Evolutionary conservation across 2,888 invertebrate genomes (phyloP), one percentile per base, ranked within the genome.

Genomic region (Drosophila anomalata): DNA sequence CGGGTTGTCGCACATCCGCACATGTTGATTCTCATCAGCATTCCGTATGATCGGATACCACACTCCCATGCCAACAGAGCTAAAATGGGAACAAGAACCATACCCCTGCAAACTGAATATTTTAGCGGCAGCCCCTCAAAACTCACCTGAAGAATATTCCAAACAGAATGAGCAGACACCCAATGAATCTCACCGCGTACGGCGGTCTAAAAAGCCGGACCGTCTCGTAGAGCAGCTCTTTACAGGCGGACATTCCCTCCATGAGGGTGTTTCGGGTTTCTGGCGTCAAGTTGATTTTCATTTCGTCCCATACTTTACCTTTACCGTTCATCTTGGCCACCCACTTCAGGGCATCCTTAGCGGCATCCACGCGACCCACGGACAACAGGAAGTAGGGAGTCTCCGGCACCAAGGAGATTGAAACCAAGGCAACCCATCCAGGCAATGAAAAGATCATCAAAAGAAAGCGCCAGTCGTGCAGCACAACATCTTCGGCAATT

Each of bases 1-100:
- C 1, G 41, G 41, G 7, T 22, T 44, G 22, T 44, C 14, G 8
- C 70, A 70, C 1, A 70, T 2, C 14, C n/a, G 20, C 5, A 11
- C 3, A 11, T 12, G 22, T 12, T 47, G 0, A 4, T 3, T 2
- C 1, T 9, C n/a, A 14, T 60, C 50, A 33, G 26, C 41, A 50
- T 54, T 71, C 3, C 71, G 60, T 11, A 71, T 14, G 20, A 41
- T n/a, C 1, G 67, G 61, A 41, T 41, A 71, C 71, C 71, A 71
- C 17, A 58, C n/a, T 5, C 56, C 68, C n/a, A 68, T 12, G 3
- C 71, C 71, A 20, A 68, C 26, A 5, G 71, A 56, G 9, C 71
- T 71, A 36, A 8, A 17, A 14, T 36, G 36, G 20, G 20, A 41
- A 17, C 41, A 41, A 41, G 7, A 17, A 20, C 2, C 17, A n/a